Evolutionary conservation across 2,888 invertebrate species (phyloP).

Genomic region (Crioceris asparagi): DNA sequence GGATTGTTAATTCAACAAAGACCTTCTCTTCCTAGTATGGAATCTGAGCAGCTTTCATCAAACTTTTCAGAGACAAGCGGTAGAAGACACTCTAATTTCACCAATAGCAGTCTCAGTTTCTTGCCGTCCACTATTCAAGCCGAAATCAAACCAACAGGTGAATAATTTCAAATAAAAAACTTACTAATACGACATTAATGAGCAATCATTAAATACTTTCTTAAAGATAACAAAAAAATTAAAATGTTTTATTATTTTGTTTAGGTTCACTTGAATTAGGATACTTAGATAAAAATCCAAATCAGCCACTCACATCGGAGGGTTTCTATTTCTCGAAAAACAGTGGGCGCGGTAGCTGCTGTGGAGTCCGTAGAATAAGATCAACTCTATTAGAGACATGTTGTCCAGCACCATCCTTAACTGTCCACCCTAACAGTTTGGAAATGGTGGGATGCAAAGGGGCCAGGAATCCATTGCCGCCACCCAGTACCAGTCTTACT

Average conservation of each 20-base stretch:
- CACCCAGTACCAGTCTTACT: constrained; percentile 58
- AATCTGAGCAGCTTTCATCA: constrained; percentile 30
- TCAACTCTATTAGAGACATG: constrained; percentile 62
- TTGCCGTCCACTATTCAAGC: constrained; percentile 39
- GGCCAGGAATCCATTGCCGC: constrained; percentile 55
- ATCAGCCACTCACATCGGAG: constrained; percentile 32
- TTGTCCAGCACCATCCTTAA: constrained; percentile 55
- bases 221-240: too few relatives aligned
- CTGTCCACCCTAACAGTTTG: constrained; percentile 72
- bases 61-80: constrained; percentile 18
- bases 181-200: too few relatives aligned
- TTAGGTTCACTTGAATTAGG: constrained; percentile 47
- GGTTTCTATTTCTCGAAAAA: constrained; percentile 34
- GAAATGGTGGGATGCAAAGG: constrained; percentile 34
- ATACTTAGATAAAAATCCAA: constrained; percentile 38
- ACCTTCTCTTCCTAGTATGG: constrained; percentile 32
- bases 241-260: background rate
- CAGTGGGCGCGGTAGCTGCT: constrained; percentile 24
- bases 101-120: constrained; percentile 46
- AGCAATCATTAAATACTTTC: too few relatives aligned
- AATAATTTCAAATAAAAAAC: too few relatives aligned
- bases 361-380: constrained; percentile 55
- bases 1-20: constrained; percentile 40
- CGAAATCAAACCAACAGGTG: constrained; percentile 39
- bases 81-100: constrained; percentile 50